Percentiles rank a stretch among this genome's conserved stretches.
These are phyloP conservation scores for Hemiscyllium ocellatum DNA, from an alignment of 2,113 vertebrate genomes.

Conservation along the genomic window DNA sequence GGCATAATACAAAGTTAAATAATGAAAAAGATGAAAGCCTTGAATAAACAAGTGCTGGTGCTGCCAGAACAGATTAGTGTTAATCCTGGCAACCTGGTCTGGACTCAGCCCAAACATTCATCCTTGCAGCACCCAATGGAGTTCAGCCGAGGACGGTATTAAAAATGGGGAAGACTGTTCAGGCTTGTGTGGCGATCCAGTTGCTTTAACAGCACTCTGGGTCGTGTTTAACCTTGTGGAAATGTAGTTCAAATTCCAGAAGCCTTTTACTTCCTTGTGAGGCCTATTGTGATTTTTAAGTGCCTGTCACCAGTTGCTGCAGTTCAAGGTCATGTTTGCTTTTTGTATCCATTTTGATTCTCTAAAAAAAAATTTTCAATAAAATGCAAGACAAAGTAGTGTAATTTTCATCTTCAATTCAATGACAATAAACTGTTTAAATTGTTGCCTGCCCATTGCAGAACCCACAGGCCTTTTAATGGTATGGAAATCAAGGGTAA, in stretches of 20 bases:
- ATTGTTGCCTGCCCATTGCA: no score
- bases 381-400: background rate
- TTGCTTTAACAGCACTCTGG: background rate
- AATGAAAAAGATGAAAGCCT: conserved; percentile 51
- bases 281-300: background rate
- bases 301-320: background rate
- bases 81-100: conserved; percentile 45
- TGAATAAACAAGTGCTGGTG: conserved; percentile 48
- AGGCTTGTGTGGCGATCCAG: conserved; percentile 45
- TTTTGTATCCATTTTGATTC: background rate
- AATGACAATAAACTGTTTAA: background rate
- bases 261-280: background rate
- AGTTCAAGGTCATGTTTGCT: background rate
- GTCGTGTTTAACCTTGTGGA: no score
- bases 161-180: conserved; percentile 49
- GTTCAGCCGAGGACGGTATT: conserved; percentile 50
- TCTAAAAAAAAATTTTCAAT: background rate
- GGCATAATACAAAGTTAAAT: conserved; percentile 47
- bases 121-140: conserved; percentile 37
- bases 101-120: conserved; percentile 41
- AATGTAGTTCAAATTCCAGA: background rate
- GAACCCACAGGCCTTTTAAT: background rate
- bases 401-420: background rate
- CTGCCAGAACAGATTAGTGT: conserved; percentile 50
- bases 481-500: background rate